phyloP scores from a whole-genome alignment of 2,888 invertebrate genomes.

The Andrena bicolor region DNA sequence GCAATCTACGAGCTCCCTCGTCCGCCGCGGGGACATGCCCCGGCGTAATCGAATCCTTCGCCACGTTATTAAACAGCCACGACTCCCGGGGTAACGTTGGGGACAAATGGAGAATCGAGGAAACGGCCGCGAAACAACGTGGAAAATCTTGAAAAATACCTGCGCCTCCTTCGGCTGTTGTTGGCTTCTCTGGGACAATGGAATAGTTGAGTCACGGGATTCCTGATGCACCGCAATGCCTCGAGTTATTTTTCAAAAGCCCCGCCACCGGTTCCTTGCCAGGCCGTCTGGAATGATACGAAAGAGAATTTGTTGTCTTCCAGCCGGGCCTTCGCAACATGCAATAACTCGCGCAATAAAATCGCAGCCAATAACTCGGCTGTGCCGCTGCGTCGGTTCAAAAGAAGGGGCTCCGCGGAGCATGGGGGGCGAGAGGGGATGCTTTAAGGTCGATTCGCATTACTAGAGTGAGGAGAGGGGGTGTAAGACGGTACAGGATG shows the following conservation, averaged over 20 bases:
- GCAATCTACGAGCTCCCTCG: neutral
- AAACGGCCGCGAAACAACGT: neutral
- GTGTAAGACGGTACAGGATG: neutral
- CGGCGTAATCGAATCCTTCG: neutral
- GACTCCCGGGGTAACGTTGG: no score
- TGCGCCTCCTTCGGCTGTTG: constrained; percentile 31
- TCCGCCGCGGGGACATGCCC: neutral
- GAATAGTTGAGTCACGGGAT: constrained; percentile 55
- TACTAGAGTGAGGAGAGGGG: neutral
- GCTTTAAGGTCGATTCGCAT: constrained; percentile 29
- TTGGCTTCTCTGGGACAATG: constrained; percentile 53
- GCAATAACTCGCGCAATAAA: constrained; percentile 82
- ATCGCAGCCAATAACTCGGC: constrained; percentile 78
- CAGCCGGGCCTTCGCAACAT: constrained; percentile 69
- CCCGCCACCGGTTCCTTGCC: constrained; percentile 30
- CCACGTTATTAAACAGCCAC: constrained; percentile 20
- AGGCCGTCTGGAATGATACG: constrained; percentile 55
- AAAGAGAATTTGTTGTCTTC: constrained; percentile 78
- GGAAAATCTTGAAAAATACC: constrained; percentile 54
- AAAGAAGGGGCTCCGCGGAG: neutral
- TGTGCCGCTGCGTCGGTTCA: constrained; percentile 40
- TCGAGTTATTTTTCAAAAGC: constrained; percentile 68
- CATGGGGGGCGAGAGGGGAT: neutral
- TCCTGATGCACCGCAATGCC: constrained; percentile 47
- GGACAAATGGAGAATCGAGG: no score